Evolutionary conservation across 2,113 vertebrate genomes (phyloP), one percentile per base, ranked within the genome.

Genomic region (Dascyllus trimaculatus): DNA sequence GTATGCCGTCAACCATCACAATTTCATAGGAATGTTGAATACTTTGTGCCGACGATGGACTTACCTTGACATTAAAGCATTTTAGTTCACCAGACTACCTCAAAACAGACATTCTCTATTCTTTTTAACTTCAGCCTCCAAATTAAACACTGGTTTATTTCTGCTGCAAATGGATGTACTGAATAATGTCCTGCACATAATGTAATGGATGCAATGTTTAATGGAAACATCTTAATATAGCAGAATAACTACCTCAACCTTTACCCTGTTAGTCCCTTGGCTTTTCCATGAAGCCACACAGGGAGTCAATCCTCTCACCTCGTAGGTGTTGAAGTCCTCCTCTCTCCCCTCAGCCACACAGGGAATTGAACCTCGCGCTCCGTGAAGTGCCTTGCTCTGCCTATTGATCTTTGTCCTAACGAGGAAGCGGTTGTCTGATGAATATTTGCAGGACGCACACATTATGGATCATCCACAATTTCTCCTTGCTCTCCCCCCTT

Each of bases 381-480:
- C 24, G 8, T 22, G 35, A 74, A 64, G 61, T 59, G 58, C 58
- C 51, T 51, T 54, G 49, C 56, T 65, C 52, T 69, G 25, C 70
- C 54, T 17, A 32, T 56, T 73, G 54, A 81, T 35, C 54, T 75
- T 45, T 54, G n/a, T 8, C 71, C 58, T 57, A 75, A 65, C 17
- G 2, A 74, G 46, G 29, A 25, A 24, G 25, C 3, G 18, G 17
- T 66, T 54, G 58, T 62, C 43, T 84, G 71, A 80, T 63, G 51
- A 67, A 78, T 73, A 72, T 80, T 80, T 58, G 49, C 66, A 46
- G 46, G 56, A 62, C 54, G 62, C 78, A 69, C 60, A 84, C 72
- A 80, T 80, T 82, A 80, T 85, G 77, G 81, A 85, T 87, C 83
- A 78, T 75, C 38, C 65, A 80, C 68, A 58, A 53, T 77, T 80